A percentile compares a stretch with the other conserved stretches of the same genome.
These are phyloP conservation scores for Himalopsyche kuldschensis DNA, from an alignment of 2,888 invertebrate genomes.

Conservation along the genomic window DNA sequence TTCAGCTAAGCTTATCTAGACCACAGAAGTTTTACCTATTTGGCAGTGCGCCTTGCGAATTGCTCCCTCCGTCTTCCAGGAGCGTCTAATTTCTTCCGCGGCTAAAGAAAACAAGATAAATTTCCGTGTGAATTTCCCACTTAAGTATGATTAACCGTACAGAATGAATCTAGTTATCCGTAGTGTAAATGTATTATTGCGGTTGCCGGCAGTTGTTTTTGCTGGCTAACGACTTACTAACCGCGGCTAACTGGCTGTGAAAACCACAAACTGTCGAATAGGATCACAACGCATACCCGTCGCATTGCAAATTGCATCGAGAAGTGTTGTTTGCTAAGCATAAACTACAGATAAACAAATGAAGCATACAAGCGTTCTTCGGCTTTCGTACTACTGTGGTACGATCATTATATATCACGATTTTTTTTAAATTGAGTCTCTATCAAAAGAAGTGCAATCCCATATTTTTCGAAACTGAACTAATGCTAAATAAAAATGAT, in stretches of 20 bases:
- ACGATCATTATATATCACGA: too few relatives aligned
- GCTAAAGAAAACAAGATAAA: not conserved
- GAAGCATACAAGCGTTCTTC: too few relatives aligned
- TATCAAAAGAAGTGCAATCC: too few relatives aligned
- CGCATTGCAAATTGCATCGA: not conserved
- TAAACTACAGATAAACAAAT: too few relatives aligned
- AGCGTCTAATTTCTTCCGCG: not conserved
- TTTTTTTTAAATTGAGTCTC: too few relatives aligned
- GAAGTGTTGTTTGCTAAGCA: too few relatives aligned
- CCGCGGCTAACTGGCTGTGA: not conserved
- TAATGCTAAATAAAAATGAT: too few relatives aligned
- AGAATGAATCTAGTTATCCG: constrained; percentile 1
- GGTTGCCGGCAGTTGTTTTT: constrained; percentile 1
- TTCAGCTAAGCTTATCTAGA: not conserved
- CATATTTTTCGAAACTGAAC: too few relatives aligned
- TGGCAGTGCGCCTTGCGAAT: not conserved
- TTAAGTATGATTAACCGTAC: not conserved
- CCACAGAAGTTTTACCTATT: not conserved
- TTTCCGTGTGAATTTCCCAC: constrained; percentile 1
- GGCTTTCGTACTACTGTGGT: too few relatives aligned
- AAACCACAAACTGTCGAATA: not conserved
- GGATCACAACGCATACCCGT: not conserved
- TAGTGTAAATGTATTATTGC: constrained; percentile 19
- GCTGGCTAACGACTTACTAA: not conserved
- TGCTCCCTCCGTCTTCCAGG: not conserved